A percentile compares a stretch with the other conserved stretches of the same genome.
Evolutionary conservation across 2,888 invertebrate species (phyloP).

Genomic region (Apodemia hepburni): DNA sequence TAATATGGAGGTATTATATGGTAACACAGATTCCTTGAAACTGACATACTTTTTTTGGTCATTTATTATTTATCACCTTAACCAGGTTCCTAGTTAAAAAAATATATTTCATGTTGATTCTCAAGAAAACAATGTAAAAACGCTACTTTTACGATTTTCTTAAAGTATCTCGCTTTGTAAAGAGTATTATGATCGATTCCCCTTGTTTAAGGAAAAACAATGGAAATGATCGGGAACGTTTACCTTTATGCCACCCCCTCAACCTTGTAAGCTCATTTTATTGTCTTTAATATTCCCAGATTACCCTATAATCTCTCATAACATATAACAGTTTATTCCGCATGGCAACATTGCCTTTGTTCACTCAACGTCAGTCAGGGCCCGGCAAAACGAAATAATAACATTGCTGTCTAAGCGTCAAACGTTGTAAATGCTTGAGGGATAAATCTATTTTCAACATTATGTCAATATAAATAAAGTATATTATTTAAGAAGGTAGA

Average conservation of each 20-base stretch:
- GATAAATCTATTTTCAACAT: conserved; percentile 33
- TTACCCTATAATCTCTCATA: conserved; percentile 77
- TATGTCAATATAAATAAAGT: conserved; percentile 28
- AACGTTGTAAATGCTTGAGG: conserved; percentile 34
- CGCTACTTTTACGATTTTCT: not conserved
- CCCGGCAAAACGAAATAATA: conserved; percentile 77
- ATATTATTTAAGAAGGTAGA: conserved; percentile 29
- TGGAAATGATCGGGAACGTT: conserved; percentile 47
- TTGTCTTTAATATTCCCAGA: conserved; percentile 80
- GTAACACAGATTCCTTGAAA: too few species aligned
- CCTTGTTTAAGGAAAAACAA: conserved; percentile 37
- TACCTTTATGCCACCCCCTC: conserved; percentile 48
- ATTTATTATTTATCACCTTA: too few species aligned
- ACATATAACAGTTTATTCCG: conserved; percentile 78
- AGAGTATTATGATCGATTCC: conserved; percentile 31
- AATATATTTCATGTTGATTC: too few species aligned
- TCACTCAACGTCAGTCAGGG: conserved; percentile 64
- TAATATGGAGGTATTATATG: too few species aligned
- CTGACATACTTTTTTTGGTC: too few species aligned
- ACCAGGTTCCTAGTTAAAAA: too few species aligned
- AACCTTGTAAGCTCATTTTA: conserved; percentile 69
- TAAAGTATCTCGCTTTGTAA: conserved; percentile 7
- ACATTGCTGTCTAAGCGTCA: conserved; percentile 44
- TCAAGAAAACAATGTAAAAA: not conserved
- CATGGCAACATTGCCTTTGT: conserved; percentile 76